Evolutionary conservation across 2,113 vertebrate species (phyloP), one percentile per base, ranked within the genome.

Genomic region (Hippocampus mohnikei): DNA sequence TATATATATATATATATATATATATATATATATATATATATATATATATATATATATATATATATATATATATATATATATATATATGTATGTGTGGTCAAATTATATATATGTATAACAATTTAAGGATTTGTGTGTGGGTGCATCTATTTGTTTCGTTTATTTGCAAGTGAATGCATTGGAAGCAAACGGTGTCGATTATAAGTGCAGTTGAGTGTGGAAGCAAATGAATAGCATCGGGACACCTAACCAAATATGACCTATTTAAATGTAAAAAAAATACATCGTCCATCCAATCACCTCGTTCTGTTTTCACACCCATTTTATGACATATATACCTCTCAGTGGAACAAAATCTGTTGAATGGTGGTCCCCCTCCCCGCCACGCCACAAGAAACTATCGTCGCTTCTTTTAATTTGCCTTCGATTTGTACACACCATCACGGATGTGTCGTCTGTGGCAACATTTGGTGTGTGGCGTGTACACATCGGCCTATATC

Each of bases 391-490:
- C 10, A 12, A 12, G 2, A 44, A 11, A 44, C 42, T 37, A 6
- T 56, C 2, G n/a, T 55, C 52, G 18, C n/a, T 56, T 56, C 12
- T 37, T 20, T 20, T 33, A 33, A 42, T 41, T 12, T 44, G 66
- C 50, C 68, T 77, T 73, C 13, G 29, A 7, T 59, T 59, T 59
- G 56, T 41, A 11, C 73, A 70, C 69, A 79, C 77, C 78, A 72
- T 67, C 67, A 68, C 80, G 75, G 74, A 79, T 80, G 80, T 77
- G 71, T 84, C 67, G 62, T 41, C 71, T 67, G 66, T 79, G 66
- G 33, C 71, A 74, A 65, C 58, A 23, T 33, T 52, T 13, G n/a
- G 8, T 44, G 21, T 42, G 50, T 48, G n/a, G 8, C 37, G 21
- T 42, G 50, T 48, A n/a, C 42, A 29, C 12, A 8, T 82, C 70